phyloP scores from a whole-genome alignment of 2,888 invertebrate genomes.

The Drosophila kuntzei region DNA sequence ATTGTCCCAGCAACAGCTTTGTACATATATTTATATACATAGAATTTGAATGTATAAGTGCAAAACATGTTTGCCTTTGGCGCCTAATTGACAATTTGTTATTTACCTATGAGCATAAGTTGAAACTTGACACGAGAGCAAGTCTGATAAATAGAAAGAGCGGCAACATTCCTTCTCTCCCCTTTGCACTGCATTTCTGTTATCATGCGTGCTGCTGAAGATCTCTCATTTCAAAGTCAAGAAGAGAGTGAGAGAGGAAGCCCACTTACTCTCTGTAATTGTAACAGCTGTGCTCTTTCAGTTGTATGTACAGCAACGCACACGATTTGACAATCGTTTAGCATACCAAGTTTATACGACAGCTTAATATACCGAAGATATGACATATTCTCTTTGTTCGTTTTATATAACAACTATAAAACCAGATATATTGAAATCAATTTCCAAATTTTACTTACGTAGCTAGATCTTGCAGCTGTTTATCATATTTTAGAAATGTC shows the following conservation, averaged over 20 bases:
- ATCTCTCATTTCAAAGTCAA: not conserved
- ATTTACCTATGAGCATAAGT: constrained; percentile 27
- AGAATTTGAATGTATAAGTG: constrained; percentile 12
- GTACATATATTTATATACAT: constrained; percentile 4
- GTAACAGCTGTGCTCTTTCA: constrained; percentile 21
- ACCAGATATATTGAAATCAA: too few species aligned
- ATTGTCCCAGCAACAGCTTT: constrained; percentile 41
- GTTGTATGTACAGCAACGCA: constrained; percentile 47
- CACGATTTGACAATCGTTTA: constrained; percentile 15
- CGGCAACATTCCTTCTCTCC: not conserved
- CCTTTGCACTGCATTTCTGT: constrained; percentile 15
- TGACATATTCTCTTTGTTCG: not conserved
- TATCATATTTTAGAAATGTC: constrained; percentile 17
- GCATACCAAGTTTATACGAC: not conserved
- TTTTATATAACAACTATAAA: not conserved
- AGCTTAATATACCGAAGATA: not conserved
- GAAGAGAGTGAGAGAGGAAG: not conserved
- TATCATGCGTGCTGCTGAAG: constrained; percentile 20
- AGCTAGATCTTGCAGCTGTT: constrained; percentile 24
- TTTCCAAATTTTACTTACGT: not conserved
- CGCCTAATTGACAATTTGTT: constrained; percentile 41
- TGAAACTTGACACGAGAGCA: constrained; percentile 24
- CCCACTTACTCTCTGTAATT: not conserved
- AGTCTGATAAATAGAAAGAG: not conserved
- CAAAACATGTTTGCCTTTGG: constrained; percentile 60